A percentile compares a stretch with the other conserved stretches of the same genome.
Conservation (phyloP, 2,113 vertebrate species). For the Grammomys surdaster region DNA sequence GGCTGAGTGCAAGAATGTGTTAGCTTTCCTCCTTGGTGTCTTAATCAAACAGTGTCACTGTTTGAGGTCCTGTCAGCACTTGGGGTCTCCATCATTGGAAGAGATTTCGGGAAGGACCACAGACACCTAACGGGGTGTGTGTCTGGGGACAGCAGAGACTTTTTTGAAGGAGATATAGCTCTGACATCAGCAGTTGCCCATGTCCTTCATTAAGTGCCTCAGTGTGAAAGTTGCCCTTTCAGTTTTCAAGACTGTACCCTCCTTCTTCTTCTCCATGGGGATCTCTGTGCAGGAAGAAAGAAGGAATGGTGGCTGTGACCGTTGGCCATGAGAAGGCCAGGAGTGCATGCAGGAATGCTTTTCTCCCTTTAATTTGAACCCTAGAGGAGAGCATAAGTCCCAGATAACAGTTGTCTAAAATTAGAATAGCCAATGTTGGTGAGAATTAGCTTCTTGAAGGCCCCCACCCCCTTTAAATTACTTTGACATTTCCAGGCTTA, state of each 20-base stretch:
- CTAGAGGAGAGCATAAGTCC: conserved; percentile 22
- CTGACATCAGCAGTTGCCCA: conserved; percentile 33
- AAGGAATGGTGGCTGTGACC: neutral
- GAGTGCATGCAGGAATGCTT: neutral
- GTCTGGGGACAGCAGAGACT: neutral
- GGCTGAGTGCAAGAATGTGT: conserved; percentile 76
- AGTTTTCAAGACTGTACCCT: conserved; percentile 35
- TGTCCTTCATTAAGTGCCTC: neutral
- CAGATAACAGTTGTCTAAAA: neutral
- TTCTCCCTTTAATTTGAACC: neutral
- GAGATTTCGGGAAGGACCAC: conserved; percentile 19
- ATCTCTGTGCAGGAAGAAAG: neutral
- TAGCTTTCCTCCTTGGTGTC: conserved; percentile 72
- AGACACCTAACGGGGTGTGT: neutral
- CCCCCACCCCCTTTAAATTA: neutral
- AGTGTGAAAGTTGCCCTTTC: neutral
- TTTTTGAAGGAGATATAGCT: neutral
- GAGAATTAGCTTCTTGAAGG: conserved; percentile 20
- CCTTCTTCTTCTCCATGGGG: neutral
- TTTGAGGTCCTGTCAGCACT: conserved; percentile 60
- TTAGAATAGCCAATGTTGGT: conserved; percentile 18
- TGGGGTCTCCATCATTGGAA: conserved; percentile 58
- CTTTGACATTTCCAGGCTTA: neutral
- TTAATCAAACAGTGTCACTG: conserved; percentile 76
- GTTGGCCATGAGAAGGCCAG: neutral